Evolutionary conservation across 2,888 invertebrate genomes (phyloP).

Genomic region (Lasius platythorax): DNA sequence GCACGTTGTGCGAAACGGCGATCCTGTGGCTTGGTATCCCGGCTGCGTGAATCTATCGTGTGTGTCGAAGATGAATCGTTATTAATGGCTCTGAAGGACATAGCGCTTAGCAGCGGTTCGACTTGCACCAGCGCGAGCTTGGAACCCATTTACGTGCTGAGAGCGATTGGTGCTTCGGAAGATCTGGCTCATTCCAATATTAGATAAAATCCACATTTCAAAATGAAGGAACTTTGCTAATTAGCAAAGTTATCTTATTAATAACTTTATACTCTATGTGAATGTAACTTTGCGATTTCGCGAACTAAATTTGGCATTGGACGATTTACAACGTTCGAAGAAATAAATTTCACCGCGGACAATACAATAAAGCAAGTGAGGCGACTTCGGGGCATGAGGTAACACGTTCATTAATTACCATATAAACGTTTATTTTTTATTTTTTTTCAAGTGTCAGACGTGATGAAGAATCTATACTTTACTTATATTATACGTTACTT

Average conservation of each 20-base stretch:
- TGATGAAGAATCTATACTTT: slow-evolving; percentile 33
- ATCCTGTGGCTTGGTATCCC: slow-evolving; percentile 93
- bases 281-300: not conserved
- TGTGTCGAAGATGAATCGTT: slow-evolving; percentile 99
- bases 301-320: slow-evolving; percentile 96
- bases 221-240: not conserved
- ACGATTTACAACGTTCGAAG: slow-evolving; percentile 97
- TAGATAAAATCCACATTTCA: slow-evolving; percentile 87
- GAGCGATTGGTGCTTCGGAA: slow-evolving; percentile 99
- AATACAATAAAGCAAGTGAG: slow-evolving; percentile 96
- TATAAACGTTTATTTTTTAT: slow-evolving; percentile 85
- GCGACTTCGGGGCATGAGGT: slow-evolving; percentile 97
- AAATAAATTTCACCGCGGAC: slow-evolving; percentile 98
- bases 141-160: slow-evolving; percentile 98
- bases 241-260: not conserved
- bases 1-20: slow-evolving; percentile 98
- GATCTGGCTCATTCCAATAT: slow-evolving; percentile 99
- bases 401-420: slow-evolving; percentile 60
- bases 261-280: not conserved
- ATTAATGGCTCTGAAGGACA: slow-evolving; percentile 98
- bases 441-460: slow-evolving; percentile 55
- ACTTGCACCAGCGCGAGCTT: slow-evolving; percentile 99
- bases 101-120: slow-evolving; percentile 98
- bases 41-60: slow-evolving; percentile 86
- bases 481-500: slow-evolving; percentile 47